Percentiles rank a stretch among this genome's conserved stretches.
These are phyloP conservation scores for Margarornis squamiger DNA, from an alignment of 2,797 vertebrate species.

Conservation along the genomic window DNA sequence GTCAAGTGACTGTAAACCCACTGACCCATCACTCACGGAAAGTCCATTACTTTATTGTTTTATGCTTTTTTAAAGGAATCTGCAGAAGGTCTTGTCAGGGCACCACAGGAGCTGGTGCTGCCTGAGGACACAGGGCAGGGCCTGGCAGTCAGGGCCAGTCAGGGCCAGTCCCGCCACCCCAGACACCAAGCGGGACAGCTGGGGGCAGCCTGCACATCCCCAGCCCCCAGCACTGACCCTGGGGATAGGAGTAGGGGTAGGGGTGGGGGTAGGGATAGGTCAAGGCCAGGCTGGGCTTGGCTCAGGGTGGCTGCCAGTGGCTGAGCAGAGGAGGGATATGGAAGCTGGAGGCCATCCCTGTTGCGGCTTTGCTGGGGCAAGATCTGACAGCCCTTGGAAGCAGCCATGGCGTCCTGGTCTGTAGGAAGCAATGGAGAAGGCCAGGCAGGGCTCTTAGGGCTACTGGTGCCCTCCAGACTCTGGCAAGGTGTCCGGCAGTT, in stretches of 20 bases:
- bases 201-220: fast-evolving
- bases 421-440: fast-evolving
- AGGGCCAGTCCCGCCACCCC: background rate
- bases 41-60: background rate
- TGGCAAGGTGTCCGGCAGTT: background rate
- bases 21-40: background rate
- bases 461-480: background rate
- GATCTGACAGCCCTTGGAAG: fast-evolving
- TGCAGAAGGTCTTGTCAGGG: background rate
- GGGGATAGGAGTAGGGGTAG: background rate
- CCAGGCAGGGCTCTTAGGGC: background rate
- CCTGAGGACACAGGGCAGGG: background rate
- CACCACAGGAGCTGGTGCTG: fast-evolving
- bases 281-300: background rate
- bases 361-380: background rate
- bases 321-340: background rate
- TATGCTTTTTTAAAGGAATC: background rate
- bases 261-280: background rate
- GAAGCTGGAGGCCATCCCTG: background rate
- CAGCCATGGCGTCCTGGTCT: fast-evolving
- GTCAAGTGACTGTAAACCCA: background rate
- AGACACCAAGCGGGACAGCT: background rate
- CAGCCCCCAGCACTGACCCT: fast-evolving
- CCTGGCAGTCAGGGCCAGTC: too few species aligned
- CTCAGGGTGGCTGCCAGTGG: fast-evolving